phyloP scores from a whole-genome alignment of 2,797 vertebrate species.

The Argyrosomus regius region DNA sequence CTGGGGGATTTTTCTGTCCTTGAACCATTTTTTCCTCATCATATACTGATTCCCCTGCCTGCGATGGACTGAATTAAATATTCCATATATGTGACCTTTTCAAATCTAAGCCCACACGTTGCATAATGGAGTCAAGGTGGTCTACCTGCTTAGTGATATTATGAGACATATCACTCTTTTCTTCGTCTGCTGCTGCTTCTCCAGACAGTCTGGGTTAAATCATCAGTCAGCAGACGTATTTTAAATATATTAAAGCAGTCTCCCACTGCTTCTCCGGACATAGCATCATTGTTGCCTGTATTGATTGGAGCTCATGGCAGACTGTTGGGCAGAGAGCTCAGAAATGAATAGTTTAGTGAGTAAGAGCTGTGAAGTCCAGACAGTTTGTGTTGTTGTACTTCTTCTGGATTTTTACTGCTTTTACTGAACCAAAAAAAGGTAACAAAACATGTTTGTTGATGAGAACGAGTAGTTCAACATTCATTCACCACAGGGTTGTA shows the following conservation, averaged over 20 bases:
- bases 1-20: slow-evolving; percentile 60
- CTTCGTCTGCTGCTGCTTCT: slow-evolving; percentile 17
- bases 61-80: slow-evolving; percentile 20
- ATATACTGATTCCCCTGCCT: neutral
- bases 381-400: neutral
- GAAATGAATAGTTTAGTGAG: slow-evolving; percentile 15
- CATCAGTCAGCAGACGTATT: slow-evolving; percentile 12
- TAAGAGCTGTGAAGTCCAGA: neutral
- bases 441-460: no score
- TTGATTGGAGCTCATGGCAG: slow-evolving; percentile 31
- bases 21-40: slow-evolving; percentile 57
- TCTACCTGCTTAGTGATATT: slow-evolving; percentile 21
- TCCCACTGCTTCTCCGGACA: slow-evolving; percentile 19
- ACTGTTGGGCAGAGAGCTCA: neutral
- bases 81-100: slow-evolving; percentile 18
- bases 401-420: neutral
- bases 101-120: slow-evolving; percentile 23
- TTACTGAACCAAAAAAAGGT: neutral
- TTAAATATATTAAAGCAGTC: slow-evolving; percentile 26
- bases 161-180: slow-evolving; percentile 16
- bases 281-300: slow-evolving; percentile 1
- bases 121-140: slow-evolving; percentile 1
- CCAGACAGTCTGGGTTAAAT: slow-evolving; percentile 3
- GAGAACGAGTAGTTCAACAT: no score
- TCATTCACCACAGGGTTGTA: no score